These are phyloP conservation scores for Folsomia manolachei DNA, from an alignment of 2,888 invertebrate genomes.

Conservation along the genomic window DNA sequence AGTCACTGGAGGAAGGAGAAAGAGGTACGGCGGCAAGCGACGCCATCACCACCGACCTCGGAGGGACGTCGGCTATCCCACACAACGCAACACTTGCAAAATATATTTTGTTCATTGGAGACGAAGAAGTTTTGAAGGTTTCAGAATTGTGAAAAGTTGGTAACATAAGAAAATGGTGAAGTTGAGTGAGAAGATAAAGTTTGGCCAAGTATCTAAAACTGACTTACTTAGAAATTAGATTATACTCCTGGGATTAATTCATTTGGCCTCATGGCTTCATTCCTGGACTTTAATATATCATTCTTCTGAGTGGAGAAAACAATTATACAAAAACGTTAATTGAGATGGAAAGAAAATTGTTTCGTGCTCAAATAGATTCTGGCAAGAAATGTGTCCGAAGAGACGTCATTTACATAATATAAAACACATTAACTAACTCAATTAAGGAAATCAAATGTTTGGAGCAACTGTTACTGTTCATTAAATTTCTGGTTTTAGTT, in stretches of 20 bases:
- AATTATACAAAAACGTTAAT: conserved; percentile 23
- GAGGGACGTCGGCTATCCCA: not conserved
- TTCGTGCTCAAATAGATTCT: not conserved
- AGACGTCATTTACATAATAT: not conserved
- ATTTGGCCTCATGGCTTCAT: conserved; percentile 18
- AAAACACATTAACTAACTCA: conserved; percentile 10
- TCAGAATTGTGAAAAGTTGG: conserved; percentile 11
- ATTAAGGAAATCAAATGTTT: not conserved
- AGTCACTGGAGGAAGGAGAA: not conserved
- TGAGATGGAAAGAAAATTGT: conserved; percentile 5
- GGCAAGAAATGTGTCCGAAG: not conserved
- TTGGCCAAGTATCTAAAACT: too few relatives aligned
- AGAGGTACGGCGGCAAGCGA: not conserved
- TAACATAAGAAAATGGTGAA: not conserved
- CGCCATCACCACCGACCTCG: not conserved
- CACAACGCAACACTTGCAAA: not conserved
- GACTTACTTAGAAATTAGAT: conserved; percentile 25
- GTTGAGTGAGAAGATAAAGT: conserved; percentile 21
- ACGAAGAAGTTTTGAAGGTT: not conserved
- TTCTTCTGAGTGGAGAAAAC: conserved; percentile 13
- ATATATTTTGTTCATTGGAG: not conserved
- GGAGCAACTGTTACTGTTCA: not conserved
- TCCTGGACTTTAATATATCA: conserved; percentile 22
- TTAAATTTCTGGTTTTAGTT: too few relatives aligned
- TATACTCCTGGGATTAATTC: conserved; percentile 22